Evolutionary conservation across 2,797 vertebrate genomes (phyloP), one percentile per base, ranked within the genome.

Genomic region (Glyptemys insculpta): DNA sequence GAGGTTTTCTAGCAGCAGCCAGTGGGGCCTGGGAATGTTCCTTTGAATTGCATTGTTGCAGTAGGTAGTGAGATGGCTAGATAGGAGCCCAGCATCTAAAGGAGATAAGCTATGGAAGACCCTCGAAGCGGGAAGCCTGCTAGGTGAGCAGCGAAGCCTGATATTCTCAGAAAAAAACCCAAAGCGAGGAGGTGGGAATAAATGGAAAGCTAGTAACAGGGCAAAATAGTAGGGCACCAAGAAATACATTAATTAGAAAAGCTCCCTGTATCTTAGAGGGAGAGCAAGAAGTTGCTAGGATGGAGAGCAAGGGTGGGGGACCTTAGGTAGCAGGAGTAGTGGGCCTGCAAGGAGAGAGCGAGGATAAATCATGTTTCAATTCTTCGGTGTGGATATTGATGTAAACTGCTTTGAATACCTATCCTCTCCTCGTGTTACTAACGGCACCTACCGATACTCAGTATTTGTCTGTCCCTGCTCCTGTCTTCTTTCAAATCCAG

Each of bases 1-100:
- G 72, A 72, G n/a, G 31, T 81, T 87, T 87, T 91, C 89, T 41
- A 87, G 59, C 8, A 89, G 91, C 87, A 89, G 90, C 90, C 80
- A 27, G 85, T 91, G 94, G 34, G 76, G 29, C 1, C 76, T 80
- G 15, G 11, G 74, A 27, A 52, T 62, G 44, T 85, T 93, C n/a
- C 37, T 27, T 52, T 59, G n/a, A 94, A 83, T 52, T 88, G 84
- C 89, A 89, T 84, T 93, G 56, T 81, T 72, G 68, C 65, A 88
- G 37, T 41, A 53, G 59, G 68, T 68, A 87, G 59, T 88, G 50
- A 90, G 65, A n/a, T 15, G 44, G 41, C 44, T 47, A 41, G 68
- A 10, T 72, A 23, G 19, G 19, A 37, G 37, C 37, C 74, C 10
- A 47, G 23, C 74, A 76, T 41, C 52, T 83, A 54, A 80, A 14